Evolutionary conservation across 2,113 vertebrate species (phyloP), one percentile per base, ranked within the genome.

Genomic region (Oreochromis spilurus): DNA sequence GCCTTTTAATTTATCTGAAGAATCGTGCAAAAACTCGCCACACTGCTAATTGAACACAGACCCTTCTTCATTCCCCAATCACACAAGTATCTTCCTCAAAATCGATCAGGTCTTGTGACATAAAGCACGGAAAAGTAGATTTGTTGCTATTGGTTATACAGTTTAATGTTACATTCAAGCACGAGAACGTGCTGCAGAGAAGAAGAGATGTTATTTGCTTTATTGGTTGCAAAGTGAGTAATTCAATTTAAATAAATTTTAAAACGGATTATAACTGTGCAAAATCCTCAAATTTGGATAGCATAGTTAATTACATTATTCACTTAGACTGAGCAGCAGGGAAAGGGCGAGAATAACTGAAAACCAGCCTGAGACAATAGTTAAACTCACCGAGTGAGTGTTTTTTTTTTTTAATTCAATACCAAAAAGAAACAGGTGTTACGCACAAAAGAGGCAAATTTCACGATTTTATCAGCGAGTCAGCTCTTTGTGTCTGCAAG

Each of bases 21-120:
- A 80, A 40, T 62, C 53, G 57, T 34, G 21, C 24, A 10, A 48
- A 53, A 84, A 78, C 21, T 21, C 70, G 80, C 87, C 34, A 29
- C 85, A 79, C 38, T 65, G 48, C n/a, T 89, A 78, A 92, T 36
- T 88, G 40, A 72, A 83, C 13, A 9, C 87, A 92, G 53, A 81
- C 40, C 11, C 24, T 21, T 29, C 16, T 77, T 84, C 19, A 54
- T 14, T 3, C 17, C 9, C 3, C 65, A 6, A 16, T 72, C 62
- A 81, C 55, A 58, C 17, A 16, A 36, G 48, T 70, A 67, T 88
- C 79, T 83, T 57, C 57, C 57, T 72, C 1, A 84, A 86, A 91
- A 85, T 91, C 12, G 36, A 19, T n/a, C 45, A 77, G 17, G 26
- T 77, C 17, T 13, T 52, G 45, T 52, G 45, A n/a, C 72, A 77